Base-by-base conservation (phyloP, 2,113 vertebrate genomes). In the Bujurquina vittata region DNA sequence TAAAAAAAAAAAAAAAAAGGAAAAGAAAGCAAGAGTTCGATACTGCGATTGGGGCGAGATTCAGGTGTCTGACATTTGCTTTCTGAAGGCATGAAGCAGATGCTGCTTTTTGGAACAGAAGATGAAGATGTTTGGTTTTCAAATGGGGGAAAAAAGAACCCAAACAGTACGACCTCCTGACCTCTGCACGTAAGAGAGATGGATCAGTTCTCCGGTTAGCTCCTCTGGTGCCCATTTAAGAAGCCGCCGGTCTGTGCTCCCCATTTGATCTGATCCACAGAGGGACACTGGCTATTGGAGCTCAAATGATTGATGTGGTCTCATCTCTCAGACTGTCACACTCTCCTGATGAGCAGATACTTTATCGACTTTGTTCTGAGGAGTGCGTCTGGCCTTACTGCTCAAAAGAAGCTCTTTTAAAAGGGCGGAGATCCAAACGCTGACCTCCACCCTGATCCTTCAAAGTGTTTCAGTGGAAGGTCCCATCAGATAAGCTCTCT, bases 291-390 rank as follows among this genome's bases (percentile, higher is more conserved):
- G 81, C 89, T 78, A 69, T 75, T 87, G 84, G 73, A 81, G 83
- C 82, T 83, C 87, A 15, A 63, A 76, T 93, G 91, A 93, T 88
- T 93, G 93, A 94, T 91, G 89, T 65, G 46, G 72, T 84, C 86
- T 92, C 91, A 87, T 93, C 89, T 87, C 88, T 87, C 81, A 69
- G 83, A 55, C 91, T 92, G 89, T 88, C 93, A 90, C 37, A 22
- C 79, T 83, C 33, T 76, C 77, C 87, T 88, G 92, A 93, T 89
- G 87, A 92, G 81, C 80, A 84, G 89, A 90, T 92, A 92, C 90
- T 94, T 93, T 89, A 94, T 93, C 73, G 81, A 92, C 82, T 88
- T 67, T 10, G 10, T 81, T 89, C 84, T 69, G 61, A 73, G 55
- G 87, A 82, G 83, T 61, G 77, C 67, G 80, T 88, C 83, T 65